Conservation (phyloP, 1,140 invertebrate genomes). For the Drosophila dunni region DNA sequence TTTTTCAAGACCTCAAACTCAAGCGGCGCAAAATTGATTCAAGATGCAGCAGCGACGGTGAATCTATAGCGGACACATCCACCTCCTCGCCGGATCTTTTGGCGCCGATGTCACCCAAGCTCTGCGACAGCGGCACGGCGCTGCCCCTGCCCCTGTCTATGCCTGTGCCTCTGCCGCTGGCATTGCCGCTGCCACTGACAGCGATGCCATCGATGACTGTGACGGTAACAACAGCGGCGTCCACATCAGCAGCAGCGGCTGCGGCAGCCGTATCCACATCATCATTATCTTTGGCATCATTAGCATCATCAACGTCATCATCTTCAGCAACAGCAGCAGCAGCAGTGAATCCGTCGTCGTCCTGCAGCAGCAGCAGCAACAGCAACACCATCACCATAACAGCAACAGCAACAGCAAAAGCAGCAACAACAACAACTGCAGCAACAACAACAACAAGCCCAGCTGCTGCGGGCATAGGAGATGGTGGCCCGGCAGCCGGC, state of each 20-base stretch:
- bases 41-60: conserved; percentile 97
- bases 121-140: conserved; percentile 86
- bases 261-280: conserved; percentile 43
- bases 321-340: conserved; percentile 16
- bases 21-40: conserved; percentile 98
- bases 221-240: conserved; percentile 44
- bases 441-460: conserved; percentile 18
- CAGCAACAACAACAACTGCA: conserved; percentile 41
- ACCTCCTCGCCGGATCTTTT: conserved; percentile 93
- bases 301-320: conserved; percentile 30
- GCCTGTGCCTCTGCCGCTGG: conserved; percentile 53
- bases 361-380: conserved; percentile 49
- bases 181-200: conserved; percentile 40
- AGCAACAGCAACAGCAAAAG: conserved; percentile 37
- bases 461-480: not conserved
- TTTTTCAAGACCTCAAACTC: conserved; percentile 99
- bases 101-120: conserved; percentile 90
- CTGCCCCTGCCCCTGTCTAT: conserved; percentile 70
- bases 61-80: conserved; percentile 95
- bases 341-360: conserved; percentile 30
- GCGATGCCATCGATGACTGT: conserved; percentile 50
- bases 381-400: conserved; percentile 40
- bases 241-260: conserved; percentile 35
- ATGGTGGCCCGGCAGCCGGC: not conserved
- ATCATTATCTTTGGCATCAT: conserved; percentile 34